Conservation (phyloP, 1,140 invertebrate species). For the Ladona fulva region DNA sequence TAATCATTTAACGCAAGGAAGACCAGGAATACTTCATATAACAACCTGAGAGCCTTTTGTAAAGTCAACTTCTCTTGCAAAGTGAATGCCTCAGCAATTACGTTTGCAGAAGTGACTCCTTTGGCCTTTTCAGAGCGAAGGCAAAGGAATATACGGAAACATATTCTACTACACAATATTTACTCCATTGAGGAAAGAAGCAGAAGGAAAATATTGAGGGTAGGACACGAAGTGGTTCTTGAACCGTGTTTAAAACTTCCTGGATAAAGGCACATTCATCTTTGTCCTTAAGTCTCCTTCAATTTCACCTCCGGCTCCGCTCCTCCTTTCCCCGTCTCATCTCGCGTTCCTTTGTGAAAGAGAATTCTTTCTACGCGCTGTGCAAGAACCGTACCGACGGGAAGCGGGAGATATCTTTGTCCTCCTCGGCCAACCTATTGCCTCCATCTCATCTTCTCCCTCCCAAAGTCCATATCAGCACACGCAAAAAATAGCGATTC, state of each 20-base stretch:
- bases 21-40: too few relatives aligned
- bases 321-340: background rate
- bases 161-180: too few relatives aligned
- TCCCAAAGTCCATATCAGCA: background rate
- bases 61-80: too few relatives aligned
- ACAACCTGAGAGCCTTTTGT: too few relatives aligned
- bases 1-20: too few relatives aligned
- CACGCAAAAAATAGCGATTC: background rate
- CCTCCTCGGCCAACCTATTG: background rate
- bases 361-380: too few relatives aligned
- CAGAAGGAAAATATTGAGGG: background rate
- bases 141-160: too few relatives aligned
- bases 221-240: background rate
- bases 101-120: too few relatives aligned
- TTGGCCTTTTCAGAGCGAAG: too few relatives aligned
- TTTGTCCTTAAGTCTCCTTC: background rate
- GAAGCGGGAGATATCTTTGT: background rate
- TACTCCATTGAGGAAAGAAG: background rate
- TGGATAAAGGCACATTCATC: background rate
- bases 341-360: background rate
- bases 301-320: background rate
- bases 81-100: too few relatives aligned
- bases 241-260: background rate
- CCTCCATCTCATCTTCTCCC: background rate
- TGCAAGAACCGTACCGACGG: too few relatives aligned